Base-by-base conservation (phyloP, 2,113 vertebrate genomes). In the Lampris incognitus region DNA sequence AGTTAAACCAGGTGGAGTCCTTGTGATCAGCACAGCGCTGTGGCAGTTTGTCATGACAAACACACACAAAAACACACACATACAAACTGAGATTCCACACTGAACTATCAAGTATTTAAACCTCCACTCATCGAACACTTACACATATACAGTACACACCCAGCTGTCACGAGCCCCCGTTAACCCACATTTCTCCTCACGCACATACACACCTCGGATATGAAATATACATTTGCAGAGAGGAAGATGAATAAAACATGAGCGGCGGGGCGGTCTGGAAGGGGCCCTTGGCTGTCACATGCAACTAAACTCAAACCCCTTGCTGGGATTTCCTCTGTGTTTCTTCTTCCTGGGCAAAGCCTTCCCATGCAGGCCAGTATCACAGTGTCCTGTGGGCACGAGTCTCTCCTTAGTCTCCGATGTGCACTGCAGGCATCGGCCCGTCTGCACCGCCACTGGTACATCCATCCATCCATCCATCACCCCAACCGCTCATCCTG, bases 171-270 rank as follows among this genome's bases (percentile, higher is more conserved):
- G 4, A 62, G 9, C 9, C 36, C 42, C 55, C 38, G 10, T 59
- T 65, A 44, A 38, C 60, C 56, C 70, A 58, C 67, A 42, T 67
- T 58, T 58, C 51, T 52, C 36, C 46, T 65, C 48, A 63, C 46
- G 65, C 78, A 39, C 50, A 52, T 59, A 38, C 66, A 75, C 66
- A 73, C 55, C 1, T 40, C 61, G 41, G 59, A 50, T 69, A 84
- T 83, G 73, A 90, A 91, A 87, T 85, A 88, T 80, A 62, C 66
- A 87, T 86, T 66, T 57, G 63, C 68, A 78, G 76, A 84, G 73
- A 73, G 66, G 81, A 40, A 36, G 76, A 88, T 89, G 74, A 89
- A 87, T 92, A 84, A 87, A 88, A 89, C 77, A 90, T 84, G 87
- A 82, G 72, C 65, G 74, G 2, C 9, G 61, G 66, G 74, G 71